Evolutionary conservation across 2,797 vertebrate genomes (phyloP).

Genomic region (Diglossa cyanea): DNA sequence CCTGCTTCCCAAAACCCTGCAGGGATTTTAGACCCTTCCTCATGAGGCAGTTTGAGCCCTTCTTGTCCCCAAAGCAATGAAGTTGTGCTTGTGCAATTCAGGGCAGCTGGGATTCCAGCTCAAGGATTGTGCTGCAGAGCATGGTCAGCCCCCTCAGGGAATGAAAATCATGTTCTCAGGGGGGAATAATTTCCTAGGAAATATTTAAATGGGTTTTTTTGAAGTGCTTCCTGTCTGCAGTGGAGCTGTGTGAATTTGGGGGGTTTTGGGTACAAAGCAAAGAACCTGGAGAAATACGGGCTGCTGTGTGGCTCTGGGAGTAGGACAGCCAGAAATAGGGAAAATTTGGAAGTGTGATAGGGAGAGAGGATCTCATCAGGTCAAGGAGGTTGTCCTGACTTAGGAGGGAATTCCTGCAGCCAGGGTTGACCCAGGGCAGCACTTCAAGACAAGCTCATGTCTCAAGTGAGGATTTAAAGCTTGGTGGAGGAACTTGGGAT

Average conservation of each 20-base stretch:
- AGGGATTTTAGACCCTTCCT: not conserved
- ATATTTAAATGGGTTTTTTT: not conserved
- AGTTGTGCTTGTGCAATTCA: not conserved
- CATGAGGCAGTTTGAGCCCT: not conserved
- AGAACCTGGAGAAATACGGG: not conserved
- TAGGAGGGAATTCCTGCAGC: not conserved
- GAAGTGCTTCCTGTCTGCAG: not conserved
- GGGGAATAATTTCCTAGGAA: not conserved
- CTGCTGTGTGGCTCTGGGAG: not conserved
- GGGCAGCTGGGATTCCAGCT: not conserved
- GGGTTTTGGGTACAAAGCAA: not conserved
- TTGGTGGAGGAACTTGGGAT: not conserved
- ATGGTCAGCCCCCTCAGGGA: fast-evolving
- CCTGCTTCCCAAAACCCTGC: not conserved
- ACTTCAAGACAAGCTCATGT: fast-evolving
- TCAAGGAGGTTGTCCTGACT: not conserved
- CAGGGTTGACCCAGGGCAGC: not conserved
- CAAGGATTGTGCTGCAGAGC: not conserved
- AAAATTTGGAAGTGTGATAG: not conserved
- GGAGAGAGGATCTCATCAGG: not conserved
- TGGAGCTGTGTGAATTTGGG: not conserved
- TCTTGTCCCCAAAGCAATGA: not conserved
- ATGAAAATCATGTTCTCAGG: fast-evolving
- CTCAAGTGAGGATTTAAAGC: not conserved
- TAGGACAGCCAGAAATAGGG: not conserved